These are phyloP conservation scores for Cheilosia vulpina DNA, from an alignment of 2,888 invertebrate species.

Conservation along the genomic window DNA sequence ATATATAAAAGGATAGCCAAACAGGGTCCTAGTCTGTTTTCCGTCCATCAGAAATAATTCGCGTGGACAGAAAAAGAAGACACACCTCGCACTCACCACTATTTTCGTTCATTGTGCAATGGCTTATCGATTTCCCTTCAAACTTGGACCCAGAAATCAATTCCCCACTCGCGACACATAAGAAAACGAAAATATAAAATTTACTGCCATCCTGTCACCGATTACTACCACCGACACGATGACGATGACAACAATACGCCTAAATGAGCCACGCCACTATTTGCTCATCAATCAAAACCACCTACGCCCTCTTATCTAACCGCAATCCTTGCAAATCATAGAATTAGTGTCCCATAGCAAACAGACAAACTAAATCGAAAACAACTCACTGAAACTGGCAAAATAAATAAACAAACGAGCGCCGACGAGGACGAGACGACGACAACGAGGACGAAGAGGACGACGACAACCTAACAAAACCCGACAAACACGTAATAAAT, in stretches of 20 bases:
- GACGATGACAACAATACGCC: constrained; percentile 61
- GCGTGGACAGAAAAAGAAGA: no score
- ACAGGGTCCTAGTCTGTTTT: no score
- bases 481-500: constrained; percentile 63
- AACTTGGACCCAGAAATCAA: no score
- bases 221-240: constrained; percentile 16
- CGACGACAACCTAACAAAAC: constrained; percentile 23
- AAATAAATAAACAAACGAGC: constrained; percentile 50
- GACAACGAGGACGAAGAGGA: not conserved
- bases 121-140: no score
- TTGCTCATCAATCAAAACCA: constrained; percentile 66
- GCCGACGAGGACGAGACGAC: not conserved
- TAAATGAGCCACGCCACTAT: constrained; percentile 48
- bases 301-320: not conserved
- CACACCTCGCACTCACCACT: no score
- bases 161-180: constrained; percentile 22
- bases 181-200: constrained; percentile 28
- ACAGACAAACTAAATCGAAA: constrained; percentile 22
- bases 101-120: no score
- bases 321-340: constrained; percentile 61
- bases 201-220: constrained; percentile 37
- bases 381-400: constrained; percentile 48
- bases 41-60: no score
- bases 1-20: no score
- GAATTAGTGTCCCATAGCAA: constrained; percentile 55